Conservation (phyloP, 2,113 vertebrate genomes). For the Gymnobelideus leadbeateri region DNA sequence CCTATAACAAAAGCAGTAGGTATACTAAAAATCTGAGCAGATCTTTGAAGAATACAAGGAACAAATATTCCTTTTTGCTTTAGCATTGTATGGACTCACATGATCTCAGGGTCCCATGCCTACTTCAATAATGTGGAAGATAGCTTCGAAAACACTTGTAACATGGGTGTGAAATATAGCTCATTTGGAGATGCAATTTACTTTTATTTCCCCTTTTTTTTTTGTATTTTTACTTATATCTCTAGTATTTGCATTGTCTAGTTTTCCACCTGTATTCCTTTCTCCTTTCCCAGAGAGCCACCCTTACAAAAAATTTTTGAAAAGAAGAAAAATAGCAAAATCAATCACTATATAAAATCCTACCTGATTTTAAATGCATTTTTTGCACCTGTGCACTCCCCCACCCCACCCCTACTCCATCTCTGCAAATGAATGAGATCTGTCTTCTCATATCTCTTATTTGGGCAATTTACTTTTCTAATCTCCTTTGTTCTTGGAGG, state of each 20-base stretch:
- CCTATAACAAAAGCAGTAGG: not conserved
- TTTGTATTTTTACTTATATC: not conserved
- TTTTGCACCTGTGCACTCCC: not conserved
- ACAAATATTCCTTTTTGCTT: not conserved
- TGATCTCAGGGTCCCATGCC: not conserved
- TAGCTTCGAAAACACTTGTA: not conserved
- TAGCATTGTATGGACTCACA: too few relatives aligned
- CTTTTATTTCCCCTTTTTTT: not conserved
- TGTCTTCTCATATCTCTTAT: not conserved
- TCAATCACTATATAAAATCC: not conserved
- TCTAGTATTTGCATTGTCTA: not conserved
- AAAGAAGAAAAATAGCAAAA: not conserved
- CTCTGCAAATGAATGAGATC: not conserved
- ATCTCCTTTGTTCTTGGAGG: not conserved
- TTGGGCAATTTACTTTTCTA: not conserved
- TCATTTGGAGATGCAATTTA: slow-evolving; percentile 20
- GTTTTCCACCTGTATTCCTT: not conserved
- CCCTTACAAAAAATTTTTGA: not conserved
- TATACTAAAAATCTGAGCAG: not conserved
- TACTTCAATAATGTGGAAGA: not conserved
- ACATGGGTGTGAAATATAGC: not conserved
- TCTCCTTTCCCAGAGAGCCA: not conserved
- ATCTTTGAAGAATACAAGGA: not conserved
- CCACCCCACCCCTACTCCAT: not conserved
- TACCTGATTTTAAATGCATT: not conserved